These are phyloP conservation scores for Phortica variegata DNA, from an alignment of 1,140 invertebrate species.

Conservation along the genomic window DNA sequence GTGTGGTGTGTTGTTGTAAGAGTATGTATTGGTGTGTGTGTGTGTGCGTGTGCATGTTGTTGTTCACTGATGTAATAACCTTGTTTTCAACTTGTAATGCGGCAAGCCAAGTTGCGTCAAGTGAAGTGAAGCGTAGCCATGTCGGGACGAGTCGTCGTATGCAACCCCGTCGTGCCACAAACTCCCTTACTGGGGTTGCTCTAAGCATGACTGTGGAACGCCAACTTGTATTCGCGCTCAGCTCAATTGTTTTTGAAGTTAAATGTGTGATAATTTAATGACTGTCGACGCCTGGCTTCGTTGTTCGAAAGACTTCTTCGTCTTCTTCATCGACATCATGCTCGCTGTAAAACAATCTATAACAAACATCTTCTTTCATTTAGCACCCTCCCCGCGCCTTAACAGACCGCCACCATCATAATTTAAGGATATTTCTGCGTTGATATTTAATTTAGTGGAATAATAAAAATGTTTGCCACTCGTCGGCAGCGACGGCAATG, in stretches of 20 bases:
- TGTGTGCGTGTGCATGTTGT: too few species aligned
- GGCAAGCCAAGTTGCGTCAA: conserved; percentile 39
- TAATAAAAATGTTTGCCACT: conserved; percentile 49
- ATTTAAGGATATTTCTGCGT: conserved; percentile 11
- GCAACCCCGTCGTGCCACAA: too few species aligned
- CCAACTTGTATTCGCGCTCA: too few species aligned
- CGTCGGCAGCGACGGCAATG: conserved; percentile 35
- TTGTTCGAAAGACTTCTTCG: too few species aligned
- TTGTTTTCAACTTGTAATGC: conserved; percentile 56
- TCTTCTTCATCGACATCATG: conserved; percentile 1
- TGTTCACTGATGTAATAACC: conserved; percentile 54
- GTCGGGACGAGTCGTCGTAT: too few species aligned
- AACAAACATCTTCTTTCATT: background rate
- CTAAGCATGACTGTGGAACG: too few species aligned
- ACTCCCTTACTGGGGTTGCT: too few species aligned
- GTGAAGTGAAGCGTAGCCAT: conserved; percentile 41
- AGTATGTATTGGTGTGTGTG: too few species aligned
- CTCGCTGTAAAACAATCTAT: background rate
- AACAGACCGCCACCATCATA: too few species aligned
- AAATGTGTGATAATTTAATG: conserved; percentile 58
- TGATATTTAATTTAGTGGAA: conserved; percentile 49
- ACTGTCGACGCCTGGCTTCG: conserved; percentile 44
- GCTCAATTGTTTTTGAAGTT: conserved; percentile 55
- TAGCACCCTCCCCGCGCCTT: conserved; percentile 16
- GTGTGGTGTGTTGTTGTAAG: too few species aligned